Base-by-base conservation (phyloP, 2,888 invertebrate genomes). In the Nemotelus pantherinus region DNA sequence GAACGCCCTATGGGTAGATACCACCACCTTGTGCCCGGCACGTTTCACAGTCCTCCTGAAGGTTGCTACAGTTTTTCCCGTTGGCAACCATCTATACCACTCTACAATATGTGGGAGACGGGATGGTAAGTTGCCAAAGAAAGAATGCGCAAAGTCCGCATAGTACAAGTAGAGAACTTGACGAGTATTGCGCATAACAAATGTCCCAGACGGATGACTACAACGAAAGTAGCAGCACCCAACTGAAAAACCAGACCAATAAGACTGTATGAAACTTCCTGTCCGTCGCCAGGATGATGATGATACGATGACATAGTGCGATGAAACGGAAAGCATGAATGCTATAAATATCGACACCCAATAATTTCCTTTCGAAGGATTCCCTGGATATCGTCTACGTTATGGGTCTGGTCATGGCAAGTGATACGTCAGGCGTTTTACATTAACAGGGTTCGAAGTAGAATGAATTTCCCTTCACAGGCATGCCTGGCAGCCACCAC, bases 181-280 rank as follows among this genome's bases (percentile, higher is more conserved):
- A 72, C 47, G 44, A 58, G 57, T 71, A 48, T 65, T 60, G 79
- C 79, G 80, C 80, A 80, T 80, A 79, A 79, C 79, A 79, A 79
- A 79, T 80, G 80, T 77, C 80, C 78, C 76, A 78, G 79, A 77
- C 80, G 77, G 25, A 67, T 48, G 50, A 67, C 50, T 47, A 67
- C 9, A 2, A 39, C n/a, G 25, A 63, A 63, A 3, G 43, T 43
- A 63, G 63, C 63, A 63, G 63, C 63, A 10, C 25, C 25, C 25
- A 25, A 25, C 25, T 25, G 25, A 25, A 25, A 25, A 25, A 25
- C 25, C 25, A 25, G 25, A 25, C 25, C 25, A 39, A 63, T 43
- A 41, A 63, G 41, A 9, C 9, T 43, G 43, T 63, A 10, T 10
- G 57, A 57, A 57, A 57, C 57, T 5, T 4, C 25, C 10, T 25